These are phyloP conservation scores for Hormaphis cornu DNA, from an alignment of 1,140 invertebrate species.

Conservation along the genomic window DNA sequence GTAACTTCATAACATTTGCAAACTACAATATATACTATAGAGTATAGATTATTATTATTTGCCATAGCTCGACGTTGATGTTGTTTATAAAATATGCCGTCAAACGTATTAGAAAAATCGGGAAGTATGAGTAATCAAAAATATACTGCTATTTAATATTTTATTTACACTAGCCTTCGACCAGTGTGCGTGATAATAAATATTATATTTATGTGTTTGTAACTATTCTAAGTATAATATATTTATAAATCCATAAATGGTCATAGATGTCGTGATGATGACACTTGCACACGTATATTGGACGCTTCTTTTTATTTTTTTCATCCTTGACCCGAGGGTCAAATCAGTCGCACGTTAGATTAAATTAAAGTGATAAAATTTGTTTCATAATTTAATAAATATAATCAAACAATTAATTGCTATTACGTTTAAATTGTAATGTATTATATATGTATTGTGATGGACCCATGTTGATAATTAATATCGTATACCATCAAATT, in stretches of 20 bases:
- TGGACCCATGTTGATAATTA: no score
- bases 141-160: neutral
- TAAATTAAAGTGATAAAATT: slow-evolving; percentile 7
- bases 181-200: neutral
- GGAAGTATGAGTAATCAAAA: neutral
- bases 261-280: neutral
- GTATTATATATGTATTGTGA: no score
- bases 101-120: neutral
- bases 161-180: neutral
- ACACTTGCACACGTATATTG: neutral
- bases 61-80: no score
- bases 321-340: slow-evolving; percentile 7
- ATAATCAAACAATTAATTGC: neutral
- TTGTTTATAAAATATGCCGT: no score
- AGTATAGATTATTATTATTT: no score
- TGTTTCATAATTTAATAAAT: neutral
- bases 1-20: no score
- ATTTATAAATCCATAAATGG: slow-evolving; percentile 21
- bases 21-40: no score
- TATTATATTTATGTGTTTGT: neutral
- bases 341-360: neutral
- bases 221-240: neutral
- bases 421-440: no score
- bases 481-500: no score
- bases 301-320: slow-evolving; percentile 5